Conservation (phyloP, 1,140 invertebrate species). For the Polyergus mexicanus region DNA sequence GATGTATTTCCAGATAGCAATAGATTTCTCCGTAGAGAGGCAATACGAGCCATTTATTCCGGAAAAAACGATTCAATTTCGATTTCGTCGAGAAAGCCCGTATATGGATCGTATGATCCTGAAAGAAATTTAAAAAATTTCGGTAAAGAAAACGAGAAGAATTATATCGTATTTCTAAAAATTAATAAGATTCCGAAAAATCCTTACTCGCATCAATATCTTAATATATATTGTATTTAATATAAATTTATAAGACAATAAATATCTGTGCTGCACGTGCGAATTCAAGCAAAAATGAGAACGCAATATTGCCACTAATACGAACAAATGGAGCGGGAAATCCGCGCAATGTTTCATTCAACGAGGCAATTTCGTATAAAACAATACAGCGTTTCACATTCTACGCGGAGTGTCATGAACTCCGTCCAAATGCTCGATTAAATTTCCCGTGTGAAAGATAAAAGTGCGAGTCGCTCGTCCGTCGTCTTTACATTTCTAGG, state of each 20-base stretch:
- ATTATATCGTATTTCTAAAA: not conserved
- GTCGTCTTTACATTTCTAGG: slow-evolving; percentile 31
- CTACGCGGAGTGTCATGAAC: slow-evolving; percentile 2
- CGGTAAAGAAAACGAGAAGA: too few species aligned
- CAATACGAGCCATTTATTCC: slow-evolving; percentile 27
- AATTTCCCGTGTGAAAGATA: slow-evolving; percentile 31
- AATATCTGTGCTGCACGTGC: too few species aligned
- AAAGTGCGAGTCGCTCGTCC: slow-evolving; percentile 34
- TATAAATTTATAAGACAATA: not conserved
- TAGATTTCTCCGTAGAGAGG: slow-evolving; percentile 40
- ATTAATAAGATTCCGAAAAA: not conserved
- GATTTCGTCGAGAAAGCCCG: not conserved
- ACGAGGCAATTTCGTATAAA: slow-evolving; percentile 33
- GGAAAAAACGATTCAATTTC: slow-evolving; percentile 6
- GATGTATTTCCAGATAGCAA: slow-evolving; percentile 55
- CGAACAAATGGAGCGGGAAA: slow-evolving; percentile 34
- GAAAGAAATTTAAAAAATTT: not conserved
- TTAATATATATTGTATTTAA: not conserved
- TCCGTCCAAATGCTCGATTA: slow-evolving; percentile 14
- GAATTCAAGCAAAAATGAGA: not conserved
- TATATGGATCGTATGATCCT: too few species aligned
- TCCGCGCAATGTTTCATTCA: slow-evolving; percentile 5
- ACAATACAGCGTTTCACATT: slow-evolving; percentile 40
- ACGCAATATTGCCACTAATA: slow-evolving; percentile 33
- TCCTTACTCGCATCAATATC: too few species aligned